phyloP scores from a whole-genome alignment of 2,113 vertebrate genomes.

The Vombatus ursinus region DNA sequence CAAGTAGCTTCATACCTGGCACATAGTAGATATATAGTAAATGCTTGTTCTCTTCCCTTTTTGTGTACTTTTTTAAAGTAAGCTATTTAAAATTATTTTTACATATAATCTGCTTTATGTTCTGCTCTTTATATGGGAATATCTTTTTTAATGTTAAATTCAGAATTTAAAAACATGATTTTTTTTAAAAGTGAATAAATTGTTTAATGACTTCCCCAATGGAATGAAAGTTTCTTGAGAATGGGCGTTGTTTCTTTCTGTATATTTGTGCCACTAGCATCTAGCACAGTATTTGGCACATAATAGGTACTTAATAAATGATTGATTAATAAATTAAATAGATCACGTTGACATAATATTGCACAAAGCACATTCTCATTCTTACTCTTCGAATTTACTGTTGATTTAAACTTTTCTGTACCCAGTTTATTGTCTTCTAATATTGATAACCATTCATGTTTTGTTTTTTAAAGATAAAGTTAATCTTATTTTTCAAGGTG shows the following conservation, averaged over 20 bases:
- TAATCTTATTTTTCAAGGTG: background rate
- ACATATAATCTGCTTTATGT: too few relatives aligned
- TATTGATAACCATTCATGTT: background rate
- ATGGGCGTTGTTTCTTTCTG: background rate
- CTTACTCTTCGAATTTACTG: background rate
- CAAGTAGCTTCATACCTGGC: background rate
- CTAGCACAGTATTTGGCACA: background rate
- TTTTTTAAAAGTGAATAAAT: background rate
- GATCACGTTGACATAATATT: background rate
- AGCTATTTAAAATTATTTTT: too few relatives aligned
- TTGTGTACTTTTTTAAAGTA: background rate
- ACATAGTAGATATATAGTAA: background rate
- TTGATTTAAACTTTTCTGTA: background rate
- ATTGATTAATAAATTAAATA: background rate
- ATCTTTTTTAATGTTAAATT: background rate
- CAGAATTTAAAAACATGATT: background rate
- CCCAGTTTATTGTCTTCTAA: background rate
- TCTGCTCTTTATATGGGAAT: background rate
- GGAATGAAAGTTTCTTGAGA: background rate
- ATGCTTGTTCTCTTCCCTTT: background rate
- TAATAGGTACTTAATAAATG: background rate
- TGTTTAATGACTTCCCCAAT: too few relatives aligned
- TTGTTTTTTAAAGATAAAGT: background rate
- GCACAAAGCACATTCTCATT: background rate
- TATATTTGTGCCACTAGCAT: background rate